Evolutionary conservation across 2,113 vertebrate genomes (phyloP).

Genomic region (Anthoscopus minutus): DNA sequence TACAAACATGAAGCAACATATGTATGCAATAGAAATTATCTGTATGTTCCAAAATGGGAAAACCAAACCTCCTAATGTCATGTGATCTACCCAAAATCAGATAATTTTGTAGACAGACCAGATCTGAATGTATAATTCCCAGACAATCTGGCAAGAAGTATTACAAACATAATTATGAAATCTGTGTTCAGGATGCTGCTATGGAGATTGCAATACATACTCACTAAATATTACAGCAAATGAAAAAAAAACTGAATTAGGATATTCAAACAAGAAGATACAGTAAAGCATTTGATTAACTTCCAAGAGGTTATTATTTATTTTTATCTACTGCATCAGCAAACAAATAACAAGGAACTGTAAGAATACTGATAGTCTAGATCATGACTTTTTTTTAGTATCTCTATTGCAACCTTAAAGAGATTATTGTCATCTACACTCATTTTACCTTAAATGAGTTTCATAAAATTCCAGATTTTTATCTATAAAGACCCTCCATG

Average conservation of each 20-base stretch:
- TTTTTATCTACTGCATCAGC: not conserved
- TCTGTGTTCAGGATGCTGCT: not conserved
- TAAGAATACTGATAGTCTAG: not conserved
- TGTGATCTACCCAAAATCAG: not conserved
- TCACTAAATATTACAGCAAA: not conserved
- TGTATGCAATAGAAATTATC: not conserved
- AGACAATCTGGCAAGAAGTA: not conserved
- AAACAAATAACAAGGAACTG: not conserved
- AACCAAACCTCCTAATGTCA: not conserved
- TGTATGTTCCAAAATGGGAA: not conserved
- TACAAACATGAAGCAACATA: not conserved
- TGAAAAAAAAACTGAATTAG: not conserved
- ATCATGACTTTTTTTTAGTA: not conserved
- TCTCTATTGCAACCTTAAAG: not conserved
- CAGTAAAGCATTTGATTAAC: not conserved
- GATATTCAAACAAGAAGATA: not conserved
- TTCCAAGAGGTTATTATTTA: not conserved
- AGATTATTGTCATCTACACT: not conserved
- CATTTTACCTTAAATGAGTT: not conserved
- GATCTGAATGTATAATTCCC: not conserved
- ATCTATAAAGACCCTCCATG: not conserved
- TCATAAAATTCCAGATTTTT: not conserved
- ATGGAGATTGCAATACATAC: not conserved
- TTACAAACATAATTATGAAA: not conserved
- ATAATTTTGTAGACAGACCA: not conserved